phyloP scores from a whole-genome alignment of 2,888 invertebrate species.

The Alloscopus bannaensis region DNA sequence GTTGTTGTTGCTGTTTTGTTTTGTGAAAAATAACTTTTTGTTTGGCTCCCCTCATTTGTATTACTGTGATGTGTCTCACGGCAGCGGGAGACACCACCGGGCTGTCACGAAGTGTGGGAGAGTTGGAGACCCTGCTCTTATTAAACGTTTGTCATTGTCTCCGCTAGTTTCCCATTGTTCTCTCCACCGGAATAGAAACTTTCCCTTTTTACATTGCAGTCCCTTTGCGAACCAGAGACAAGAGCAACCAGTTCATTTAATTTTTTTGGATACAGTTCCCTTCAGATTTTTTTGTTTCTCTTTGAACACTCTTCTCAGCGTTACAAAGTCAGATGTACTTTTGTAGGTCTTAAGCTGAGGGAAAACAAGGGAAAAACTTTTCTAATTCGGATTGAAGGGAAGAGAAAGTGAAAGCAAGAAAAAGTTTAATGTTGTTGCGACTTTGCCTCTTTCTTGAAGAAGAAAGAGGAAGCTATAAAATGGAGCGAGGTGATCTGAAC shows the following conservation, averaged over 20 bases:
- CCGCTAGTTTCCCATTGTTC: conserved; percentile 42
- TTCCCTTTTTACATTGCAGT: neutral
- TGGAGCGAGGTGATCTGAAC: too few species aligned
- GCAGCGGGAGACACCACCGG: conserved; percentile 4
- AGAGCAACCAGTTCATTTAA: conserved; percentile 27
- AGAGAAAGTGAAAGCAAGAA: too few species aligned
- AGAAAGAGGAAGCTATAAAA: conserved; percentile 7
- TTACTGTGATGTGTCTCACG: conserved; percentile 24
- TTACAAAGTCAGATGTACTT: neutral
- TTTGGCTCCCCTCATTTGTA: conserved; percentile 39
- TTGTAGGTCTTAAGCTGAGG: neutral
- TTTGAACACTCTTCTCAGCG: neutral
- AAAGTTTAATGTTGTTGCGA: conserved; percentile 30
- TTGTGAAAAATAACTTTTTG: conserved; percentile 34
- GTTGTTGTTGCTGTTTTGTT: too few species aligned
- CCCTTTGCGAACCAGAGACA: too few species aligned
- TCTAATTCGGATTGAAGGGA: conserved; percentile 53
- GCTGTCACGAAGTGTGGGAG: conserved; percentile 16
- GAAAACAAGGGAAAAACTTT: conserved; percentile 40
- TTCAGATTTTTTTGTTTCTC: conserved; percentile 2
- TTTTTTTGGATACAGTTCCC: conserved; percentile 38
- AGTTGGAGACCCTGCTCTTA: conserved; percentile 38
- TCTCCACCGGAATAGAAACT: conserved; percentile 48
- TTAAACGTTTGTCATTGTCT: conserved; percentile 60
- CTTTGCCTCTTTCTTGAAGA: neutral